phyloP scores from a whole-genome alignment of 2,888 invertebrate genomes.

The Folsomia candida region DNA sequence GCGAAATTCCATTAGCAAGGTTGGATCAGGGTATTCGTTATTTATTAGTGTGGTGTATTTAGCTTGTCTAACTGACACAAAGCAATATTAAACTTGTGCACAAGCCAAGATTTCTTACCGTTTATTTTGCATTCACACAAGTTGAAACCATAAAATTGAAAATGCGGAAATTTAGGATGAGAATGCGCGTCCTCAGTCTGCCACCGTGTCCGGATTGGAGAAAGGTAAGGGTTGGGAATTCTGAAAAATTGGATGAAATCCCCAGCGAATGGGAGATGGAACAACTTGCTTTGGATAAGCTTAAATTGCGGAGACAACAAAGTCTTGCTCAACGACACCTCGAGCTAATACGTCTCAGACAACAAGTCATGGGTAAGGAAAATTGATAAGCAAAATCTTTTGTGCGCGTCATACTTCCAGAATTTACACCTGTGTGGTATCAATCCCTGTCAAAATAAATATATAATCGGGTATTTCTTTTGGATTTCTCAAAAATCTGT shows the following conservation, averaged over 20 bases:
- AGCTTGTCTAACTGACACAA: too few relatives aligned
- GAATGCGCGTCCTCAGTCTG: background rate
- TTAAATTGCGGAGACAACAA: slow-evolving; percentile 24
- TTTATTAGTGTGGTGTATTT: too few relatives aligned
- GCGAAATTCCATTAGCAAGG: too few relatives aligned
- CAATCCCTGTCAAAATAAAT: too few relatives aligned
- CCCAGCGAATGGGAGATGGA: slow-evolving; percentile 25
- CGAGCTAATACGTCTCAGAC: slow-evolving; percentile 26
- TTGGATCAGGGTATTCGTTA: too few relatives aligned
- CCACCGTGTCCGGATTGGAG: slow-evolving; percentile 13
- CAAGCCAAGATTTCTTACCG: too few relatives aligned
- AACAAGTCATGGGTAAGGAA: slow-evolving; percentile 29
- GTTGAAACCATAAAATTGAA: background rate
- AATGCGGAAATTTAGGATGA: slow-evolving; percentile 3
- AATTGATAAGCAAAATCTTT: background rate
- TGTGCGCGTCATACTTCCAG: background rate
- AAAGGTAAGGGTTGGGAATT: slow-evolving; percentile 4
- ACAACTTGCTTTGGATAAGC: slow-evolving; percentile 27
- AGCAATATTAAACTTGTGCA: too few relatives aligned
- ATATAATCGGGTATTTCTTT: too few relatives aligned
- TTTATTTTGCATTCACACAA: too few relatives aligned
- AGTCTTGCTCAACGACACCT: slow-evolving; percentile 25
- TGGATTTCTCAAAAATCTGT: too few relatives aligned
- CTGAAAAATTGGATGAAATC: slow-evolving; percentile 17
- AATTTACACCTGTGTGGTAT: too few relatives aligned